phyloP scores from a whole-genome alignment of 1,140 invertebrate species.

The Sesamia nonagrioides region DNA sequence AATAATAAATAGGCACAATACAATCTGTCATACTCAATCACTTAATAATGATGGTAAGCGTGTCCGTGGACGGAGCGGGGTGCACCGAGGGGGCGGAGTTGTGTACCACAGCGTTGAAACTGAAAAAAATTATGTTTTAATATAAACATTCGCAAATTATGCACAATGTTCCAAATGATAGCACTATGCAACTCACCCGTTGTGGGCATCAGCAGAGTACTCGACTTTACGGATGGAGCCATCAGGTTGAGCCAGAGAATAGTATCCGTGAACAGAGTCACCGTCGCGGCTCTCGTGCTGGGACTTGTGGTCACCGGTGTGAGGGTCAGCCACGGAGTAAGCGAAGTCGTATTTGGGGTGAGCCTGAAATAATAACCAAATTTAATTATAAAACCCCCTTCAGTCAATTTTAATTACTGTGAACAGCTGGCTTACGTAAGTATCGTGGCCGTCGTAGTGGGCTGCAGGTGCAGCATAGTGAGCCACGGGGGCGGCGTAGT shows the following conservation, averaged over 20 bases:
- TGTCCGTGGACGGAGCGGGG: constrained; percentile 47
- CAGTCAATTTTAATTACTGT: not conserved
- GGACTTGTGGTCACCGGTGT: constrained; percentile 77
- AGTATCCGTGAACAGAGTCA: constrained; percentile 60
- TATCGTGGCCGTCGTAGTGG: constrained; percentile 70
- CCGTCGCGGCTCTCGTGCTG: constrained; percentile 67
- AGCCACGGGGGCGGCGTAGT: constrained; percentile 51
- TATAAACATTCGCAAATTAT: no score
- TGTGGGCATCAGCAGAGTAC: constrained; percentile 80
- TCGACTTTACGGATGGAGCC: no score
- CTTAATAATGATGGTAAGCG: constrained; percentile 67
- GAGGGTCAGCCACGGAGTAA: constrained; percentile 86
- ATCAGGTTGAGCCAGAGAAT: constrained; percentile 82
- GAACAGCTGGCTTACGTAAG: constrained; percentile 65
- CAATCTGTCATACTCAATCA: not conserved
- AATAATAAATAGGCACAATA: constrained; percentile 28
- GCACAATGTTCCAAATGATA: no score
- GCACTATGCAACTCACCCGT: constrained; percentile 69
- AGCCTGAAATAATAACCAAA: constrained; percentile 53
- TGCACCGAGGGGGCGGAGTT: constrained; percentile 77
- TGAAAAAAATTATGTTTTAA: constrained; percentile 53
- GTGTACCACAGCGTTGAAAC: constrained; percentile 85
- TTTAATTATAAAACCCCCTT: not conserved
- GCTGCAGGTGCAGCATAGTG: constrained; percentile 54
- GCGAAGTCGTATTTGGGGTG: constrained; percentile 85